Evolutionary conservation across 2,113 vertebrate species (phyloP).

Genomic region (Melospiza melodia): DNA sequence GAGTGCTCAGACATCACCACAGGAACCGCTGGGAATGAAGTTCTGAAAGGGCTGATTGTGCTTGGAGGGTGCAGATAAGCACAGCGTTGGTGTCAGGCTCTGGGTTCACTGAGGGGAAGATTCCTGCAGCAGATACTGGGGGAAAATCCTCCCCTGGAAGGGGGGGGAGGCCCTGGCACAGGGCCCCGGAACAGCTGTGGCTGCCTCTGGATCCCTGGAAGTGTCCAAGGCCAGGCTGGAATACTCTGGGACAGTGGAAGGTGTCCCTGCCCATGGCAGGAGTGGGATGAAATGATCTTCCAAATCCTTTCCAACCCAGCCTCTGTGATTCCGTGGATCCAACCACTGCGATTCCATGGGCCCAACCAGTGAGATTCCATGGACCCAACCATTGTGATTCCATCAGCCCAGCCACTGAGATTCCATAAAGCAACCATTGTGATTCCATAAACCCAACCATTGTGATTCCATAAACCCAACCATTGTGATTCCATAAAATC

Average conservation of each 20-base stretch:
- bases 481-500: background rate
- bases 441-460: too few species aligned
- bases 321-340: background rate
- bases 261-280: background rate
- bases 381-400: accelerated
- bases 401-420: accelerated
- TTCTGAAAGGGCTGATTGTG: background rate
- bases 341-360: background rate
- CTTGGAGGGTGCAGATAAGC: background rate
- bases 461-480: background rate
- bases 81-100: accelerated
- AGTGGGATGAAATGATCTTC: background rate
- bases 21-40: background rate
- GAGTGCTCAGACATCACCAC: background rate
- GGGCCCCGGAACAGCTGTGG: background rate
- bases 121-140: background rate
- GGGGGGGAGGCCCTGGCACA: background rate
- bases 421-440: accelerated
- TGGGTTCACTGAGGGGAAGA: background rate
- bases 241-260: background rate
- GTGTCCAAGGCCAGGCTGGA: background rate
- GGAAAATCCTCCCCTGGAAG: background rate
- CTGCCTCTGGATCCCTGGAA: background rate
- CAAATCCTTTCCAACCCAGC: background rate
- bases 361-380: background rate